Conservation (phyloP, 2,888 invertebrate genomes). For the Cistogaster globosa region DNA sequence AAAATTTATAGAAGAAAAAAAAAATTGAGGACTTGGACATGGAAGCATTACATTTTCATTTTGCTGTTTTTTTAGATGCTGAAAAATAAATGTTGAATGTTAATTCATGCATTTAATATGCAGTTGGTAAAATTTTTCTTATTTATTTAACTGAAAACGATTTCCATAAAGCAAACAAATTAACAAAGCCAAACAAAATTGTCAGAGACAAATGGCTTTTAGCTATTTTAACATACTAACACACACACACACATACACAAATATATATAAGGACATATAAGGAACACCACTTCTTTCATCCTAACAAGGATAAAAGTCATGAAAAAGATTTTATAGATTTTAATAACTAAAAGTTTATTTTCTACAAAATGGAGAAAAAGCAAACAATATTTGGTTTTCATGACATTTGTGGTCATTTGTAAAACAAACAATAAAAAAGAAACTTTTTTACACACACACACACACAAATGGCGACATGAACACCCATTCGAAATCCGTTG, state of each 20-base stretch:
- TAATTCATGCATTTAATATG: constrained; percentile 62
- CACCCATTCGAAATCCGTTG: background rate
- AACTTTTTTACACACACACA: background rate
- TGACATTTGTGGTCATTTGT: constrained; percentile 34
- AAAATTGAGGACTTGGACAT: background rate
- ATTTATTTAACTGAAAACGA: constrained; percentile 50
- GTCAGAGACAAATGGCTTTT: constrained; percentile 36
- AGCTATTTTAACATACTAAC: constrained; percentile 20
- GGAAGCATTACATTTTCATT: constrained; percentile 14
- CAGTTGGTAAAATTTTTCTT: constrained; percentile 47
- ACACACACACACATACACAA: too few relatives aligned
- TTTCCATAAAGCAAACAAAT: constrained; percentile 38
- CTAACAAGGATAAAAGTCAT: constrained; percentile 15
- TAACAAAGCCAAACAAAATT: background rate
- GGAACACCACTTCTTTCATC: background rate
- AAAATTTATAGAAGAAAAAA: constrained; percentile 4
- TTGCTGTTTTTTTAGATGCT: too few relatives aligned
- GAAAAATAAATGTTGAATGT: too few relatives aligned
- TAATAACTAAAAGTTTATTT: constrained; percentile 29
- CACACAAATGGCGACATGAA: background rate
- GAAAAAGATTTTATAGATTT: constrained; percentile 26
- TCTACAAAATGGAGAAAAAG: background rate
- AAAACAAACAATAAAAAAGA: background rate
- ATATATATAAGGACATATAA: background rate
- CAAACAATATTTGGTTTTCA: constrained; percentile 26